Evolutionary conservation across 1,140 invertebrate species (phyloP), one percentile per base, ranked within the genome.

Genomic region (Drosophila nikananu): DNA sequence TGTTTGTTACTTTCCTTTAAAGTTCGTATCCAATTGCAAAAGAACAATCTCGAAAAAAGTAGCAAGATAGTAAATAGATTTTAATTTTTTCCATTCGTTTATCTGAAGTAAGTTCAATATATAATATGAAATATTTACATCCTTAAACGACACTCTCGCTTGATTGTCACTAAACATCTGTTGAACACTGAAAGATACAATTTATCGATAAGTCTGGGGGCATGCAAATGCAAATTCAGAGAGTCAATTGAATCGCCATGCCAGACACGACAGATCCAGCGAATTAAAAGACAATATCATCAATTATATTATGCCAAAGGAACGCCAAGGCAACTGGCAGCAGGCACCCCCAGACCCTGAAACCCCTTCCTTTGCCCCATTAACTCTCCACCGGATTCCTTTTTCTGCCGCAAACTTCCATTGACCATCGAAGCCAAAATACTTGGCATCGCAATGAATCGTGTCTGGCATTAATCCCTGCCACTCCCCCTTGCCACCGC

Each of bases 231-330:
- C 51, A 71, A 84, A 83, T 86, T 19, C 37, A 32, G 35, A 57
- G 65, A 66, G 72, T 65, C 76, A 62, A 86, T 76, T 63, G 32
- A 65, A 61, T 86, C 70, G 49, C 48, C 51, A 89, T 66, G 71
- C 86, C 49, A 64, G 52, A 62, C 86, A 90, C 86, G 86, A 62
- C 44, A 68, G 58, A 60, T 77, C 66, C 77, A 89, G 76, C 91
- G 91, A 92, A 92, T 92, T 92, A 92, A 92, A 92, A 92, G 77
- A 91, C 91, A 92, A 92, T 92, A 92, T 81, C 87, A 92, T 92
- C 82, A 92, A 92, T 92, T 92, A 92, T 83, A 86, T 89, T 92
- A 86, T 92, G 84, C 70, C 73, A 75, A 80, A 80, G 73, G 68
- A 77, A 81, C 67, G 55, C 55, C 73, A 59, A 51, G 46, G 46